phyloP scores from a whole-genome alignment of 2,113 vertebrate species.

The Melanerpes aurifrons region DNA sequence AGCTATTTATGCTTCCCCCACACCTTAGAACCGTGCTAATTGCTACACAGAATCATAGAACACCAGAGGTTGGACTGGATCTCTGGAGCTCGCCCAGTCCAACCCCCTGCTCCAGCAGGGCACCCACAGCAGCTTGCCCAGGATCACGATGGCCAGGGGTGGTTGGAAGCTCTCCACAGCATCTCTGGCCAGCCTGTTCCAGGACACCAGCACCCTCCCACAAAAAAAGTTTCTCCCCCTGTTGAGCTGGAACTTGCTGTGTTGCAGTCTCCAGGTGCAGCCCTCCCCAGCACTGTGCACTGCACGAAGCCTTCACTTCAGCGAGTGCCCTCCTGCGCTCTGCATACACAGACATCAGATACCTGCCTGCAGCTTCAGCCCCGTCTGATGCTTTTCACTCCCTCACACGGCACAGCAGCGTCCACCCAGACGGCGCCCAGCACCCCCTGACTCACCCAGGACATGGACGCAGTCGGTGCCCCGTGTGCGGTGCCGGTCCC shows the following conservation, averaged over 20 bases:
- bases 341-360: neutral
- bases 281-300: neutral
- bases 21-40: no score
- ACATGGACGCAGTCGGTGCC: neutral
- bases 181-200: no score
- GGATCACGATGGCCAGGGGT: no score
- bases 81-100: no score
- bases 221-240: no score
- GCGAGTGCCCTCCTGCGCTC: neutral
- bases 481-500: fast-evolving
- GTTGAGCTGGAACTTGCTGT: no score
- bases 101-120: no score
- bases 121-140: no score
- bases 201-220: no score
- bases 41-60: neutral
- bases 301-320: neutral
- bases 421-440: neutral
- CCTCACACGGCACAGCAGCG: fast-evolving
- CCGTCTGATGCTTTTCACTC: neutral
- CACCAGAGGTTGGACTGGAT: no score
- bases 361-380: neutral
- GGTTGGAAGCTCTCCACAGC: no score
- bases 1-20: neutral
- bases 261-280: no score
- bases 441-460: neutral